Base-by-base conservation (phyloP, 1,140 invertebrate genomes). In the Drosophila micromelanica region DNA sequence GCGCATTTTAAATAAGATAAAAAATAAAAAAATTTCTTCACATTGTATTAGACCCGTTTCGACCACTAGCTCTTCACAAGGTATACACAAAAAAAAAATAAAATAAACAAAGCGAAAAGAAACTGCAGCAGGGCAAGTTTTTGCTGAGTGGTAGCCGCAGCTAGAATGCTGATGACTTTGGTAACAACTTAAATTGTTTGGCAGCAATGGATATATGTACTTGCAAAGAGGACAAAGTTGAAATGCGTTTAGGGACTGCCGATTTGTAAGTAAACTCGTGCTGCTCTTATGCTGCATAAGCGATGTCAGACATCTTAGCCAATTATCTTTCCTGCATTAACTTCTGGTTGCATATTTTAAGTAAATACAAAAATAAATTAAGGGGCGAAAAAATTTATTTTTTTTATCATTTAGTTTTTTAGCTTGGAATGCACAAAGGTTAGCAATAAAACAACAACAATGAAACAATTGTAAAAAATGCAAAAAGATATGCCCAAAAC, bases 131-230 rank as follows among this genome's bases (percentile, higher is more conserved):
- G 70, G 71, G 71, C 82, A 86, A 86, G 51, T 67, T 71, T 74
- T 64, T 74, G 62, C 59, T 20, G 30, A 65, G 78, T 75, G 59
- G 60, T 69, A 42, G 63, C 67, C 63, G 74, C 82, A 78, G 61
- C 71, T 48, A 57, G 48, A 64, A 86, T 86, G 78, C 75, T 87
- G 81, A 86, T 87, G 84, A 86, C 84, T 86, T 86, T 89, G 78
- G 73, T 80, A 87, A 86, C 82, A 86, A 86, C 82, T 86, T 86
- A 87, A 86, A 86, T 86, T 86, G 82, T 78, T 86, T 87, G 81
- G 75, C 75, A 54, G 78, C 78, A 72, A 64, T 67, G 52, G 35
- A 54, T 43, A 59, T 42, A 80, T 61, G 37, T 67, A 54, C 43
- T 62, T 13, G 23, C 64, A 63, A 56, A 27, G 51, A 52, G 61